Evolutionary conservation across 2,113 vertebrate species (phyloP), one percentile per base, ranked within the genome.

Genomic region (Odocoileus virginianus): DNA sequence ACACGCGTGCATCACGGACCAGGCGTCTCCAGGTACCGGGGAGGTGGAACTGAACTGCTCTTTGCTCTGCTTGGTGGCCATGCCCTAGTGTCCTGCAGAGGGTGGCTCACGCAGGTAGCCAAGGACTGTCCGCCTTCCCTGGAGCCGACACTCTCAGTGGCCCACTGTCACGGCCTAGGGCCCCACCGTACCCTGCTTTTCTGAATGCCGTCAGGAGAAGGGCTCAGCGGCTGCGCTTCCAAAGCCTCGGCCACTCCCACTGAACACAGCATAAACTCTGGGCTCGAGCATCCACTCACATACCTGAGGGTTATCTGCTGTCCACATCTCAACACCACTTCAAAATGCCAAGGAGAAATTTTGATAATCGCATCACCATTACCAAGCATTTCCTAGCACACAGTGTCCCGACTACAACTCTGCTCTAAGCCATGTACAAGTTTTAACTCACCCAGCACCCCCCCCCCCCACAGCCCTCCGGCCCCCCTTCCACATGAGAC

Each of bases 381-480:
- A 9, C 17, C 27, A 6, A 40, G 1, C 23, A 5, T 8, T 36
- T 15, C n/a, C 13, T 0, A 21, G 88, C 45, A 15, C 15, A 10
- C 1, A 40, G 54, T 5, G 3, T 11, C 58, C 4, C 0, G 6
- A 27, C 52, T 5, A 1, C 6, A 0, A 0, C 33, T 13, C 89
- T 6, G 23, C 1, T 28, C 92, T 27, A 6, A 36, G 27, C 55
- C 7, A 0, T 0, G 9, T 0, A 28, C 21, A 0, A 3, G 19
- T 13, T 17, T 40, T 15, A 21, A 8, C 50, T 15, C 57, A 0
- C 0, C 12, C 67, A 15, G 67, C 97, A 92, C 58, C 78, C 97
- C 94, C 58, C 78, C 97, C 94, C 97, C 91, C 67, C 2, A 50
- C 67, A 21, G 45, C 93, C 87, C 89, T 67, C 36, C 0, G 2